Percentiles rank a stretch among this genome's conserved stretches.
phyloP scores from a whole-genome alignment of 2,797 vertebrate genomes.

The Poeciliopsis gracilis region DNA sequence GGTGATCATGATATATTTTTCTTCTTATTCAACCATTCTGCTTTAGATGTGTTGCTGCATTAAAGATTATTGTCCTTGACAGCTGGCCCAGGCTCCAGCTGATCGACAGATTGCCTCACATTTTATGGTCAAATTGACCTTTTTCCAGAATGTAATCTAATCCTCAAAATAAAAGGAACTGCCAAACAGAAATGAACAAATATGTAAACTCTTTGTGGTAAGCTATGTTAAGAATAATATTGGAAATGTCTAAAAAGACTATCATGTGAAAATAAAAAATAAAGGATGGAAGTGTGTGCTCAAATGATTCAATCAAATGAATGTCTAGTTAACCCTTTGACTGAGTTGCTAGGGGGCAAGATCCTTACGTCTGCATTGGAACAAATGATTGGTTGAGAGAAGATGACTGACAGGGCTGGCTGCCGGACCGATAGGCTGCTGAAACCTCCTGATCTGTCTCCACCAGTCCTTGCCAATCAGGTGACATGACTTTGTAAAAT shows the following conservation, averaged over 20 bases:
- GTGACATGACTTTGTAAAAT: conserved; percentile 62
- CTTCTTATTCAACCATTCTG: background rate
- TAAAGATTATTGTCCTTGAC: background rate
- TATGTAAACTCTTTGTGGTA: background rate
- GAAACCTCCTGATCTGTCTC: conserved; percentile 79
- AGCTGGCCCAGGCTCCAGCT: background rate
- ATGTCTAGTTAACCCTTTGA: conserved; percentile 59
- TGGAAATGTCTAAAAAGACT: background rate
- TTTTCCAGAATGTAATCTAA: background rate
- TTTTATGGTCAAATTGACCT: background rate
- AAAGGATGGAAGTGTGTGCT: background rate
- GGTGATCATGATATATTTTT: background rate
- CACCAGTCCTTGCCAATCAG: conserved; percentile 71
- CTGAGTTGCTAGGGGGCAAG: conserved; percentile 38
- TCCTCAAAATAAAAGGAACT: background rate
- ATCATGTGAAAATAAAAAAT: background rate
- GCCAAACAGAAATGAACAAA: background rate
- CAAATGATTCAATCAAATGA: background rate
- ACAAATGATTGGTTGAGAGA: conserved; percentile 49
- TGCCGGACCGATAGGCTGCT: conserved; percentile 60
- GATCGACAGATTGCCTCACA: background rate
- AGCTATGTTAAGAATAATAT: background rate
- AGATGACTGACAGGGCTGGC: conserved; percentile 51
- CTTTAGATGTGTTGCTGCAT: background rate
- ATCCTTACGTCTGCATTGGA: conserved; percentile 30